A percentile compares a stretch with the other conserved stretches of the same genome.
Evolutionary conservation across 35 echinoderm and acorn worm genomes (phyloP).

Genomic region (Diadema setosum): DNA sequence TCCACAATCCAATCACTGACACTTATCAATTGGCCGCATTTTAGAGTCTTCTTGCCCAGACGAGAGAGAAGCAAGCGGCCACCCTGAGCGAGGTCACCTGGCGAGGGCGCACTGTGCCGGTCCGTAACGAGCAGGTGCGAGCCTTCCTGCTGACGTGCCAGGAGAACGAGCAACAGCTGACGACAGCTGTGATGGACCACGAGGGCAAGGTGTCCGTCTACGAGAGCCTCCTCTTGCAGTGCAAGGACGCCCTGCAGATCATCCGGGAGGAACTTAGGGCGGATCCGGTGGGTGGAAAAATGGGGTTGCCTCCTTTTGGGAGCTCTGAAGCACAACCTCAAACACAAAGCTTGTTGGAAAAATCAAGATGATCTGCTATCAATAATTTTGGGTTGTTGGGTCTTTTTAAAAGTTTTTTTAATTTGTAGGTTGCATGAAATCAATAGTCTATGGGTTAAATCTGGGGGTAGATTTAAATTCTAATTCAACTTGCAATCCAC

Average conservation of each 20-base stretch:
- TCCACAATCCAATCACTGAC: no score
- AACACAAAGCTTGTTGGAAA: no score
- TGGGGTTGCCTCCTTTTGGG: no score
- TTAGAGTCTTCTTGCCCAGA: slow-evolving; percentile 75
- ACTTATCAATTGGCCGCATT: no score
- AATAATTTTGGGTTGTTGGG: no score
- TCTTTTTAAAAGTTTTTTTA: no score
- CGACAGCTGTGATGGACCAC: slow-evolving; percentile 32
- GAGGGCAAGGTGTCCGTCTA: slow-evolving; percentile 93
- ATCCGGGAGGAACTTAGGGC: slow-evolving; percentile 84
- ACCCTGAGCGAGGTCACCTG: slow-evolving; percentile 96
- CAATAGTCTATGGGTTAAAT: no score
- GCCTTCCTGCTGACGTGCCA: slow-evolving; percentile 80
- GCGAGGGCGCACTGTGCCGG: slow-evolving; percentile 85
- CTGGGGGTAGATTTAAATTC: no score
- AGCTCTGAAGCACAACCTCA: no score
- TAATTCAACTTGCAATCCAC: no score
- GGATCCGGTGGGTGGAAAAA: slow-evolving; percentile 96
- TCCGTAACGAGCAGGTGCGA: slow-evolving; percentile 80
- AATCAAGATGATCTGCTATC: no score
- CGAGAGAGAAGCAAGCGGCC: slow-evolving; percentile 92
- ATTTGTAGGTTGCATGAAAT: no score
- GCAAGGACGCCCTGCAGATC: slow-evolving; percentile 91
- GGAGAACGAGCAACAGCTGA: slow-evolving; percentile 84
- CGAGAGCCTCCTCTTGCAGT: slow-evolving; percentile 93